These are phyloP conservation scores for Falco concolor DNA, from an alignment of 2,797 vertebrate genomes.

Conservation along the genomic window DNA sequence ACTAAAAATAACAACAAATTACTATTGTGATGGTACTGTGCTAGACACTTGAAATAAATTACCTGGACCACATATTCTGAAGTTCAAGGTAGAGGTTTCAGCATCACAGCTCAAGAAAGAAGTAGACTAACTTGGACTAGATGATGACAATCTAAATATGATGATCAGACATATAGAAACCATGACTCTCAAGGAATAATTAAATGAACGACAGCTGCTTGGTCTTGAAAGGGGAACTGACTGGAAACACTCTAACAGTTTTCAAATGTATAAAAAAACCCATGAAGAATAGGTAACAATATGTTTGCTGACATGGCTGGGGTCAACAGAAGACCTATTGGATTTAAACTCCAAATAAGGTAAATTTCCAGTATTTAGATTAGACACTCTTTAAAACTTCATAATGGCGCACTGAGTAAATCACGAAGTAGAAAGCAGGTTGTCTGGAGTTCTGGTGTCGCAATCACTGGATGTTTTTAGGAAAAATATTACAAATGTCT, in stretches of 20 bases:
- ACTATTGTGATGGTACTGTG: neutral
- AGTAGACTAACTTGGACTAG: neutral
- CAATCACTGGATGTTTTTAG: neutral
- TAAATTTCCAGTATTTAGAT: neutral
- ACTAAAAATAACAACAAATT: rapidly evolving
- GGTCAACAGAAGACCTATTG: neutral
- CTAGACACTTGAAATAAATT: neutral
- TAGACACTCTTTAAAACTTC: neutral
- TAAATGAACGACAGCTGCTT: neutral
- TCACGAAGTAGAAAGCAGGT: neutral
- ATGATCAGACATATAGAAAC: neutral
- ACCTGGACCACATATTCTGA: neutral
- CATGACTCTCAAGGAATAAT: neutral
- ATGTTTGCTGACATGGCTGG: neutral
- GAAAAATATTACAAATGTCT: neutral
- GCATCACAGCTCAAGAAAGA: neutral
- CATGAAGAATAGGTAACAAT: neutral
- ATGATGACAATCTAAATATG: too few relatives aligned
- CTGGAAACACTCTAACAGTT: neutral
- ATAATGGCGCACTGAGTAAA: neutral
- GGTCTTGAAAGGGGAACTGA: neutral
- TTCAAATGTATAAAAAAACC: neutral
- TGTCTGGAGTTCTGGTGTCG: neutral
- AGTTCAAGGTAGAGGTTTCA: neutral
- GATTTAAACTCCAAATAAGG: neutral